These are phyloP conservation scores for Drosophila subpulchrella DNA, from an alignment of 1,140 invertebrate species.

Conservation along the genomic window DNA sequence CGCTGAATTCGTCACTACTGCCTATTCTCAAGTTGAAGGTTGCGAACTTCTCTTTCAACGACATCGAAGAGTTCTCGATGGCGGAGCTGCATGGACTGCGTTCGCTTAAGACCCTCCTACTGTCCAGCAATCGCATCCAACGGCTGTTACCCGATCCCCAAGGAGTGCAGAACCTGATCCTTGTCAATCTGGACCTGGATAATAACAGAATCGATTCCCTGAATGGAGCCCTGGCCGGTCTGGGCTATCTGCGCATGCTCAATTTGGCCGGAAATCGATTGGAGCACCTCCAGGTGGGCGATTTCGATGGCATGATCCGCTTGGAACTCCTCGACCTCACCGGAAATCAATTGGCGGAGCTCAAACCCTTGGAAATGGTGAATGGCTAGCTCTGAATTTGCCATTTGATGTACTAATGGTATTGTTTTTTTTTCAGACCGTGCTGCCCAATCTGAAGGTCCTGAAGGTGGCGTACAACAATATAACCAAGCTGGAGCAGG, in stretches of 20 bases:
- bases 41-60: conserved; percentile 91
- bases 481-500: conserved; percentile 89
- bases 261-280: conserved; percentile 91
- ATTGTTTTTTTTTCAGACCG: conserved; percentile 86
- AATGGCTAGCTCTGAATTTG: conserved; percentile 6
- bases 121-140: conserved; percentile 90
- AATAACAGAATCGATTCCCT: conserved; percentile 89
- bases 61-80: conserved; percentile 90
- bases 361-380: conserved; percentile 93
- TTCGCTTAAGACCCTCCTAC: conserved; percentile 88
- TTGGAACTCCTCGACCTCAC: conserved; percentile 91
- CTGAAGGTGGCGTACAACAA: conserved; percentile 91
- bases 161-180: conserved; percentile 90
- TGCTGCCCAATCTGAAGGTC: conserved; percentile 89
- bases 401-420: background rate
- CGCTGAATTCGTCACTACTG: conserved; percentile 90
- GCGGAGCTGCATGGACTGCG: conserved; percentile 90
- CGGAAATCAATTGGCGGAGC: conserved; percentile 89
- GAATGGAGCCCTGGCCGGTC: conserved; percentile 90
- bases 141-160: conserved; percentile 88
- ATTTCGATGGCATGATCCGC: conserved; percentile 90
- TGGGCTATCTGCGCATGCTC: conserved; percentile 89
- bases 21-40: conserved; percentile 88
- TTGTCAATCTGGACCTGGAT: conserved; percentile 89
- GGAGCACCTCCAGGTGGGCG: conserved; percentile 89